Conservation (phyloP, 1,140 invertebrate species). For the Pseudachorutes palmiensis region DNA sequence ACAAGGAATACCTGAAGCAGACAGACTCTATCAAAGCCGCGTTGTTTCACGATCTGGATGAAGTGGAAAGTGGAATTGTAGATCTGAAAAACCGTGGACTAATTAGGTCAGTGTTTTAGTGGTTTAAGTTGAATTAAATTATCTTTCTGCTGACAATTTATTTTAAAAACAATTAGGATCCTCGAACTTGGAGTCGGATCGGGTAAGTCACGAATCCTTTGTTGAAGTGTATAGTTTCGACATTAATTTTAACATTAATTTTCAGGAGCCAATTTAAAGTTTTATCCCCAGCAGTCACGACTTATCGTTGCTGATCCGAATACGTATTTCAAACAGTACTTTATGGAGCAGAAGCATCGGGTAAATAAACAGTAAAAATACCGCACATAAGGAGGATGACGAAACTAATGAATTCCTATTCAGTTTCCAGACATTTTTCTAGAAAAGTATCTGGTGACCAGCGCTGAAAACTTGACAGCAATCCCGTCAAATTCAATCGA, state of each 20-base stretch:
- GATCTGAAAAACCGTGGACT: slow-evolving; percentile 34
- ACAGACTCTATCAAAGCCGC: slow-evolving; percentile 25
- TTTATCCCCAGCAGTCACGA: slow-evolving; percentile 40
- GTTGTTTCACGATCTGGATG: slow-evolving; percentile 30
- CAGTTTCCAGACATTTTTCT: slow-evolving; percentile 37
- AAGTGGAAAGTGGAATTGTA: slow-evolving; percentile 24
- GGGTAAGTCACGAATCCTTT: slow-evolving; percentile 19
- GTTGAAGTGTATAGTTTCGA: background rate
- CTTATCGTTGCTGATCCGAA: slow-evolving; percentile 41
- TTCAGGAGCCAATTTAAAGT: slow-evolving; percentile 40
- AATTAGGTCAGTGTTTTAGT: too few species aligned
- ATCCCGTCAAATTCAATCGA: slow-evolving; percentile 39
- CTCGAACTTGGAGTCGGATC: slow-evolving; percentile 38
- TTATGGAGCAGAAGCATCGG: slow-evolving; percentile 33
- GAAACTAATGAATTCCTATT: too few species aligned
- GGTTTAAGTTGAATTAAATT: too few species aligned
- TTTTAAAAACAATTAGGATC: too few species aligned
- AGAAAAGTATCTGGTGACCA: slow-evolving; percentile 36
- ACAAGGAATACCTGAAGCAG: slow-evolving; percentile 12
- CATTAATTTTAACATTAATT: background rate
- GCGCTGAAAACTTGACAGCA: slow-evolving; percentile 38
- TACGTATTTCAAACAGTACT: slow-evolving; percentile 38
- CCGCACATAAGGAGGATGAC: too few species aligned
- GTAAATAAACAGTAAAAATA: slow-evolving; percentile 19
- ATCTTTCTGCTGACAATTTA: too few species aligned